A percentile compares a stretch with the other conserved stretches of the same genome.
Conservation (phyloP, 2,888 invertebrate species). For the Standfussiana lucernea region DNA sequence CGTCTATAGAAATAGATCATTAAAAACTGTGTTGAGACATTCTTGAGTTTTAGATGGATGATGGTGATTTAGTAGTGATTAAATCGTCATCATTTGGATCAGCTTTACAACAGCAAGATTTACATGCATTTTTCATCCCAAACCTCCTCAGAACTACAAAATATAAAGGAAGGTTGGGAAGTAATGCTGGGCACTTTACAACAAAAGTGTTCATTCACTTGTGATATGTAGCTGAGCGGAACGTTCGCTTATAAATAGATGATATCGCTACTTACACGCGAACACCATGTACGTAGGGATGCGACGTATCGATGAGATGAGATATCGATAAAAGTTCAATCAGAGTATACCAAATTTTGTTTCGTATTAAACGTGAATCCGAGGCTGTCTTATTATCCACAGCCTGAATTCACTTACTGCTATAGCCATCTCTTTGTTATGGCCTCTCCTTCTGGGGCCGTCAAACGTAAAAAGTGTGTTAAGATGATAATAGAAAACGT, state of each 20-base stretch:
- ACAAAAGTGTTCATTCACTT: constrained; percentile 74
- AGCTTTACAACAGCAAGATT: neutral
- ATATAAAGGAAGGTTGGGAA: constrained; percentile 53
- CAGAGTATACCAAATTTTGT: neutral
- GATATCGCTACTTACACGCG: constrained; percentile 78
- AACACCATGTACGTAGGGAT: constrained; percentile 71
- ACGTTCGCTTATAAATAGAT: constrained; percentile 81
- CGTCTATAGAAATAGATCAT: no score
- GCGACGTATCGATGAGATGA: constrained; percentile 14
- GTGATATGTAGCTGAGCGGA: constrained; percentile 75
- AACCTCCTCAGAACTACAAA: constrained; percentile 22
- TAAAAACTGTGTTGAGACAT: no score
- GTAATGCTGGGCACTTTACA: constrained; percentile 55
- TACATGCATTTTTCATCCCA: neutral
- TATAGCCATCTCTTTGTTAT: neutral
- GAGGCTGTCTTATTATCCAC: neutral
- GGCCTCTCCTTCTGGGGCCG: neutral
- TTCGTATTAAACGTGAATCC: neutral
- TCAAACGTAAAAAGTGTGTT: neutral
- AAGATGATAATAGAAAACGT: neutral
- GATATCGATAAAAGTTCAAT: constrained; percentile 28
- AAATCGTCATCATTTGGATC: neutral
- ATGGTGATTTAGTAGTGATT: neutral
- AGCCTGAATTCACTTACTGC: neutral
- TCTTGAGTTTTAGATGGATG: no score